Percentiles rank a stretch among this genome's conserved stretches.
Evolutionary conservation across 2,888 invertebrate species (phyloP).

Genomic region (Rhingia rostrata): DNA sequence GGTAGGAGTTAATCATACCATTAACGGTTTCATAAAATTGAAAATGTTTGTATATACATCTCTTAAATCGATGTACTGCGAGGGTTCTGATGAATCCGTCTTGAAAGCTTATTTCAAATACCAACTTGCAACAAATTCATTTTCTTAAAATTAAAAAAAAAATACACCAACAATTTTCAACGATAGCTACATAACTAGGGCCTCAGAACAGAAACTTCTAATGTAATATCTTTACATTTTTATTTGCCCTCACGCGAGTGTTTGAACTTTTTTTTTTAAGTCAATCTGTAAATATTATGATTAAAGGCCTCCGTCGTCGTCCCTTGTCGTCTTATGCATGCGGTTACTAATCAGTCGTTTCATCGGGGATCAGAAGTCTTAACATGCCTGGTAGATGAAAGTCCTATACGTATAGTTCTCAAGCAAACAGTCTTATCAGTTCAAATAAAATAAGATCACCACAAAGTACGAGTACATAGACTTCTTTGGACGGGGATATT

Average conservation of each 20-base stretch:
- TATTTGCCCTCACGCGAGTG: constrained; percentile 28
- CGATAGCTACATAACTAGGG: not conserved
- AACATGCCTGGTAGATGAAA: constrained; percentile 31
- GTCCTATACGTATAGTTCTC: constrained; percentile 24
- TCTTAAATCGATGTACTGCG: too few relatives aligned
- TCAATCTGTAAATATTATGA: constrained; percentile 61
- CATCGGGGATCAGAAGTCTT: constrained; percentile 71
- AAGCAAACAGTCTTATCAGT: constrained; percentile 63
- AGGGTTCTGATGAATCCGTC: too few relatives aligned
- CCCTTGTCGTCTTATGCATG: constrained; percentile 19
- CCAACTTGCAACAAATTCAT: too few relatives aligned
- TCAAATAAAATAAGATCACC: constrained; percentile 67
- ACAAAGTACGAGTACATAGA: constrained; percentile 22
- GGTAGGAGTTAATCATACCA: too few relatives aligned
- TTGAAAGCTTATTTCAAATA: too few relatives aligned
- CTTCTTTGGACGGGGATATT: constrained; percentile 34
- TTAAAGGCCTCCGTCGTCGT: constrained; percentile 9
- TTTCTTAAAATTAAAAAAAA: too few relatives aligned
- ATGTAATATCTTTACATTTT: constrained; percentile 9
- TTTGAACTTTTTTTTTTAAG: constrained; percentile 49
- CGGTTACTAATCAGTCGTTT: constrained; percentile 62
- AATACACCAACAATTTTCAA: too few relatives aligned
- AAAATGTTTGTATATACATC: too few relatives aligned
- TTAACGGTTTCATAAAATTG: too few relatives aligned
- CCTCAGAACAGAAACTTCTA: not conserved